Base-by-base conservation (phyloP, 2,888 invertebrate species). In the Pristionchus fissidentatus region DNA sequence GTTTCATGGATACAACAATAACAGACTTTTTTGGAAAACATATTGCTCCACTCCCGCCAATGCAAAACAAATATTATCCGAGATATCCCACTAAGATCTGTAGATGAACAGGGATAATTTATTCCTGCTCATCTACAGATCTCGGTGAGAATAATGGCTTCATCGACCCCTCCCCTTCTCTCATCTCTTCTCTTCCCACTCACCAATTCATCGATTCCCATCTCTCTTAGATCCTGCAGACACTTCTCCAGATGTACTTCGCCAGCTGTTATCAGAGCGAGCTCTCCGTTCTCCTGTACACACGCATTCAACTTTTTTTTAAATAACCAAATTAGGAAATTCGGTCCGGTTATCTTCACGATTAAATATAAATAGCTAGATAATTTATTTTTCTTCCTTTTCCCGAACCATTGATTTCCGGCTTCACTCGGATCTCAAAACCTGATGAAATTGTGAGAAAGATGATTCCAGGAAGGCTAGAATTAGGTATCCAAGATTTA, bases 161-260 rank as follows among this genome's bases (percentile, higher is more conserved):
- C n/a, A n/a, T n/a, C 52, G 19, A 52, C 22, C 52, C 22, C 5
- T 22, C n/a, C 52, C 52, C 52, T 52, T 26, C 22, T 29, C 26
- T 57, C n/a, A 13, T 57, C 57, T 57, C n/a, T 10, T 29, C 26
- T 57, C n/a, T 3, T 57, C 57, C 29, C 22, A 29, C 66, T 66
- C 38, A 70, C 70, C n/a, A 89, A 77, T 22, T 90, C 83, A 19
- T 78, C 81, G 26, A 85, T 84, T 7, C 91, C 91, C 85, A 91
- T 93, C 87, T 94, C 94, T 86, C 95, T 95, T 82, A 99, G 94
- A 93, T 99, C 99, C 92, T 96, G 96, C 7, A 99, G 94, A 93
- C 99, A 99, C 92, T 97, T 95, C 92, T 98, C 96, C 82, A 99
- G 94, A 93, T 99, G 99, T 1, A 99, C 96, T 94, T 99, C 97